Conservation (phyloP, 2,113 vertebrate species). For the Apodemus speciosus region DNA sequence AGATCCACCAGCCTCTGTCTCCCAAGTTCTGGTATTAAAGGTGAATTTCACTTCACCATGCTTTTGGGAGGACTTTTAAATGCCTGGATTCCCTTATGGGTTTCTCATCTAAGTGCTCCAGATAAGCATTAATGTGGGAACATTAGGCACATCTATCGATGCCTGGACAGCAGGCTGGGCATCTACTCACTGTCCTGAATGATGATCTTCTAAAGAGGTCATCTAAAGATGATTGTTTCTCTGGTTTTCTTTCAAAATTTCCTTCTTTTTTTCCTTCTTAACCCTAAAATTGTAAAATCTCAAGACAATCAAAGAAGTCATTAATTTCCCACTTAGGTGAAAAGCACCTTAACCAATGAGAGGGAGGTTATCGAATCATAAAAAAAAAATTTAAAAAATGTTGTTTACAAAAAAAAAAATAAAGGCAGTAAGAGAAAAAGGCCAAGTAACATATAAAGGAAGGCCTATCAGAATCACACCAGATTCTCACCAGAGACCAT, state of each 20-base stretch:
- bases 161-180: too few species aligned
- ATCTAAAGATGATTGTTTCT: not conserved
- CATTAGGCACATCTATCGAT: not conserved
- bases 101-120: not conserved
- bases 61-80: not conserved
- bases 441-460: too few species aligned
- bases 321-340: not conserved
- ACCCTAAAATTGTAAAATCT: not conserved
- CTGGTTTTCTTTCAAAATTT: not conserved
- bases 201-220: not conserved
- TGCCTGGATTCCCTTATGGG: not conserved
- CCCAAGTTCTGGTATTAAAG: not conserved
- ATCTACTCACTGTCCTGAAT: not conserved
- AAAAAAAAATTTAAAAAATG: not conserved
- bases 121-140: not conserved
- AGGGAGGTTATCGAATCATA: not conserved
- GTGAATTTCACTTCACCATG: not conserved
- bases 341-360: not conserved
- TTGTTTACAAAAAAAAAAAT: not conserved
- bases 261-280: not conserved
- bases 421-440: too few species aligned
- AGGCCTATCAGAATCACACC: too few species aligned
- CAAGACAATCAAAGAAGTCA: not conserved
- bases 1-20: not conserved
- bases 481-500: too few species aligned